Evolutionary conservation across 2,888 invertebrate species (phyloP).

Genomic region (Craniophora ligustri): DNA sequence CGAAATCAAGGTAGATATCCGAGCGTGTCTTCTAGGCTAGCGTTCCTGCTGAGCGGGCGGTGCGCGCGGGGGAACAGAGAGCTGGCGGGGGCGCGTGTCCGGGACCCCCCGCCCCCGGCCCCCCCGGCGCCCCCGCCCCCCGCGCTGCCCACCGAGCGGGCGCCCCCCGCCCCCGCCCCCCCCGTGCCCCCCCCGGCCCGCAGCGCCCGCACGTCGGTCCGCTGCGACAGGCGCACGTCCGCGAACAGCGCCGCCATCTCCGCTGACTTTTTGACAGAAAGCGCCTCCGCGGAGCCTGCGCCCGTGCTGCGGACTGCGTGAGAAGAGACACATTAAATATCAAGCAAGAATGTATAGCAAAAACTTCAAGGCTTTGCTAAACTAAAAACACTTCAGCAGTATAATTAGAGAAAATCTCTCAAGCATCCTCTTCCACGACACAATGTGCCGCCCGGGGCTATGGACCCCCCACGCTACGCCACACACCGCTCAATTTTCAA

Average conservation of each 20-base stretch:
- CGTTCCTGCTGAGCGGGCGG: conserved; percentile 75
- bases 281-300: conserved; percentile 90
- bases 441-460: no score
- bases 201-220: conserved; percentile 89
- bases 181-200: conserved; percentile 61
- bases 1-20: conserved; percentile 88
- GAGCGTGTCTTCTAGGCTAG: conserved; percentile 90
- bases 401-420: no score
- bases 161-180: no score
- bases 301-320: conserved; percentile 82
- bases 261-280: conserved; percentile 95
- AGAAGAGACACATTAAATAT: background rate
- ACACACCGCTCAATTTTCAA: no score
- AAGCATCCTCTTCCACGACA: no score
- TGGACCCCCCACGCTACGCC: no score
- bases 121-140: background rate
- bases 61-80: conserved; percentile 40
- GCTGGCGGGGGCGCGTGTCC: conserved; percentile 57
- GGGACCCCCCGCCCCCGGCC: conserved; percentile 23
- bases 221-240: conserved; percentile 91
- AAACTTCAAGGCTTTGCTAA: no score
- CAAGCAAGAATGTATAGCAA: no score
- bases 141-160: no score
- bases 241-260: conserved; percentile 96
- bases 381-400: no score